Conservation (phyloP, 2,113 vertebrate species). For the Melanotaenia duboulayi region DNA sequence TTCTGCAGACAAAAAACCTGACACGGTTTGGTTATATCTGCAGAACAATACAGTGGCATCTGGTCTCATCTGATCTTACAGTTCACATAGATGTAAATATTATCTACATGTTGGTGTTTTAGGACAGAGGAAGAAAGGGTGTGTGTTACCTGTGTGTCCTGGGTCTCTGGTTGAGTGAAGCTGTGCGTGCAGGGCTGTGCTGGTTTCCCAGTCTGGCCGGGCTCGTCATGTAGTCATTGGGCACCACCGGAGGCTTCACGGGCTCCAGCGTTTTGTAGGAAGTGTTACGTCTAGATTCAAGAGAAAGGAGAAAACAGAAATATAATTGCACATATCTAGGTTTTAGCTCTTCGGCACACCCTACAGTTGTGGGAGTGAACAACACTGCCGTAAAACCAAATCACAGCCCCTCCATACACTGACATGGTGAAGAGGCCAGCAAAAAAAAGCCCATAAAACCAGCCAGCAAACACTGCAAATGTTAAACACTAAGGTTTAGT, state of each 20-base stretch:
- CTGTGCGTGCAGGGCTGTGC: constrained; percentile 96
- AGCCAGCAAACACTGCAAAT: too few relatives aligned
- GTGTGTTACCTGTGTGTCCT: constrained; percentile 93
- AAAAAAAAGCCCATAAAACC: too few relatives aligned
- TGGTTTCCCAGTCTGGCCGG: constrained; percentile 93
- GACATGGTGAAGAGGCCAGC: too few relatives aligned
- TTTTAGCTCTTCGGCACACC: too few relatives aligned
- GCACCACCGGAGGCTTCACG: constrained; percentile 95
- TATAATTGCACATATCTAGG: too few relatives aligned
- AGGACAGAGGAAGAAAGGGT: neutral
- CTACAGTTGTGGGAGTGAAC: too few relatives aligned
- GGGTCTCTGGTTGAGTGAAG: constrained; percentile 97
- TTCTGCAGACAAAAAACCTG: neutral
- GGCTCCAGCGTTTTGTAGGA: constrained; percentile 98
- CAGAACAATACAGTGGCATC: neutral
- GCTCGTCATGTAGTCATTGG: constrained; percentile 99
- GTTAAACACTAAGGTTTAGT: too few relatives aligned
- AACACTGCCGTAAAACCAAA: too few relatives aligned
- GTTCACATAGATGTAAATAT: too few relatives aligned
- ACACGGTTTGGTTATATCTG: too few relatives aligned
- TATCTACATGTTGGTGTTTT: neutral
- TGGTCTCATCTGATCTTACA: neutral
- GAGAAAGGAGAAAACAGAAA: neutral
- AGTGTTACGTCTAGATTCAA: constrained; percentile 89
- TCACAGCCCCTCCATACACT: too few relatives aligned